phyloP scores from a whole-genome alignment of 2,797 vertebrate species.

The Acridotheres tristis region DNA sequence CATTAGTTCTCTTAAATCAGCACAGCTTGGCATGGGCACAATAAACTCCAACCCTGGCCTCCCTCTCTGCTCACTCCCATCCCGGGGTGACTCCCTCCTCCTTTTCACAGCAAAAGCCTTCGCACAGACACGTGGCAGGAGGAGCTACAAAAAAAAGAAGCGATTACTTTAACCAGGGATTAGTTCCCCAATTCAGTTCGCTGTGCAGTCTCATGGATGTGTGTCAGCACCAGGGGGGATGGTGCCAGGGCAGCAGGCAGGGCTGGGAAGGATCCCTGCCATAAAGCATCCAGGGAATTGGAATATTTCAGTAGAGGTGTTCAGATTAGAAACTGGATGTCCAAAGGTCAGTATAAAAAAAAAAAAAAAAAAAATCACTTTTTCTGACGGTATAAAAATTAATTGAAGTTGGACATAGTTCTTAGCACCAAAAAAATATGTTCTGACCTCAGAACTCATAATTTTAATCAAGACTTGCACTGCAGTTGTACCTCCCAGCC shows the following conservation, averaged over 20 bases:
- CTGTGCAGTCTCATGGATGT: background rate
- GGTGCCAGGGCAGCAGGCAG: background rate
- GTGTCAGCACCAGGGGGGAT: conserved; percentile 20
- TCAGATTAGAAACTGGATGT: background rate
- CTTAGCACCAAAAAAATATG: background rate
- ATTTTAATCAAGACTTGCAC: background rate
- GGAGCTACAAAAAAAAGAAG: conserved; percentile 15
- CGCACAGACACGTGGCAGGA: background rate
- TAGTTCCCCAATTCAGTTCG: conserved; percentile 33
- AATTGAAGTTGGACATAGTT: background rate
- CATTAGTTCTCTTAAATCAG: background rate
- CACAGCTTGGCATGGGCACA: background rate
- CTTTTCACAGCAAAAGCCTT: background rate
- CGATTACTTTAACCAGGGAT: conserved; percentile 22
- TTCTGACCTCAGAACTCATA: background rate
- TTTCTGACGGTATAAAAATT: background rate
- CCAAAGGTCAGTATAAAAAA: background rate
- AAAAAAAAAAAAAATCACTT: background rate
- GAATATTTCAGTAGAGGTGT: background rate
- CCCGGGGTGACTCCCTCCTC: background rate
- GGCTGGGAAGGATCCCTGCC: background rate
- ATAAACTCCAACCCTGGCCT: background rate
- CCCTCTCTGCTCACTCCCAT: background rate
- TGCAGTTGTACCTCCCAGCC: background rate
- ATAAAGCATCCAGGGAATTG: background rate